Conservation (phyloP, 1,140 invertebrate genomes). For the Bombus pascuorum region DNA sequence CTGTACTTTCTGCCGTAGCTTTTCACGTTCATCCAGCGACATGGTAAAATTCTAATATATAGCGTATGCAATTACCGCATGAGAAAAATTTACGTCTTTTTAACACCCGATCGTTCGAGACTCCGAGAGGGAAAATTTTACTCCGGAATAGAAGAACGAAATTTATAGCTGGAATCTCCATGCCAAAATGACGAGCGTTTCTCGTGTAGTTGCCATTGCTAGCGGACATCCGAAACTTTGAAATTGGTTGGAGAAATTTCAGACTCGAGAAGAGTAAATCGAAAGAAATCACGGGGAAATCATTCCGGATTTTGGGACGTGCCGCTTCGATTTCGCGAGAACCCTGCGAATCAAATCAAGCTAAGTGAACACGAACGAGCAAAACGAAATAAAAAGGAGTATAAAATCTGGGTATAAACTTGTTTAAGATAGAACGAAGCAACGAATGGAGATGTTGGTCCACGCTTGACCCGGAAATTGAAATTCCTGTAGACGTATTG, state of each 20-base stretch:
- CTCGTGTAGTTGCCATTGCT: neutral
- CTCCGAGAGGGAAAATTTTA: neutral
- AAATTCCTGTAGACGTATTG: constrained; percentile 54
- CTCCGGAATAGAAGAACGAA: neutral
- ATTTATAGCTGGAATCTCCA: constrained; percentile 21
- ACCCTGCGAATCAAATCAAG: constrained; percentile 14
- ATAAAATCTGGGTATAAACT: constrained; percentile 38
- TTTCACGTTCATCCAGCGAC: constrained; percentile 1
- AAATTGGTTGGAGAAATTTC: neutral
- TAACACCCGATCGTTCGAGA: neutral
- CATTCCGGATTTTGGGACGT: neutral
- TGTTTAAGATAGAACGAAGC: constrained; percentile 22
- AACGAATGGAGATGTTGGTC: constrained; percentile 44
- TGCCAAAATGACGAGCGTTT: neutral
- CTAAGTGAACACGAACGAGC: neutral
- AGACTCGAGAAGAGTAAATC: neutral
- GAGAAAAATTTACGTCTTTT: constrained; percentile 22
- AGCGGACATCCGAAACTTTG: neutral
- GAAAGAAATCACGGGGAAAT: constrained; percentile 27
- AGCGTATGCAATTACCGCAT: constrained; percentile 17
- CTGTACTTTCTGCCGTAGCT: constrained; percentile 34
- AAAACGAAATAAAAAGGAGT: constrained; percentile 49
- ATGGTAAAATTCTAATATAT: constrained; percentile 40
- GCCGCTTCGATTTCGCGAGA: neutral
- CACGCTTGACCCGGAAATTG: constrained; percentile 53